Percentiles rank a stretch among this genome's conserved stretches.
phyloP scores from a whole-genome alignment of 2,888 invertebrate species.

The Eupithecia subumbrata region DNA sequence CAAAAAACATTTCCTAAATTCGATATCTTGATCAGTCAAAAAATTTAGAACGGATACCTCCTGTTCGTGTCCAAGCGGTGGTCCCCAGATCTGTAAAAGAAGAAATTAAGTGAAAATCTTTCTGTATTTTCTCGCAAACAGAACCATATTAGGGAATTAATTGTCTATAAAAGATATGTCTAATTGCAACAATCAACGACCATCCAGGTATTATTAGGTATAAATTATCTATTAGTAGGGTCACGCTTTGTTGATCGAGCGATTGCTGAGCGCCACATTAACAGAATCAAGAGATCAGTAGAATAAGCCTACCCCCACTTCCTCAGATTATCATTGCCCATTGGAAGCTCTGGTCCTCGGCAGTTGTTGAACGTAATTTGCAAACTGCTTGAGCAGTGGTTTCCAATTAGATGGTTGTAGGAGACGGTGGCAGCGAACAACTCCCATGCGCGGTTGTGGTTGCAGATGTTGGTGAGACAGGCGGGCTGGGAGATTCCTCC shows the following conservation, averaged over 20 bases:
- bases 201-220: not conserved
- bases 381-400: slow-evolving; percentile 50
- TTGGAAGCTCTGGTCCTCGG: slow-evolving; percentile 52
- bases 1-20: not conserved
- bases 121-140: no score
- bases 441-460: slow-evolving; percentile 69
- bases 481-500: slow-evolving; percentile 75
- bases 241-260: not conserved
- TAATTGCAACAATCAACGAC: not conserved
- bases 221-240: not conserved
- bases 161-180: no score
- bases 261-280: not conserved
- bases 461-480: slow-evolving; percentile 61
- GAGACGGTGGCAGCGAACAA: slow-evolving; percentile 65
- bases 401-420: slow-evolving; percentile 64
- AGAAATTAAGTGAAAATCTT: slow-evolving; percentile 8
- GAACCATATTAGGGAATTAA: not conserved
- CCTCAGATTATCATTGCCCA: slow-evolving; percentile 61
- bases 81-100: slow-evolving; percentile 55
- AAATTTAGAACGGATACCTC: slow-evolving; percentile 48
- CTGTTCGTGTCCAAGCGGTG: slow-evolving; percentile 56
- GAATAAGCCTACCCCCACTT: slow-evolving; percentile 55
- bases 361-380: slow-evolving; percentile 63
- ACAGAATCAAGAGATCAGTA: not conserved
- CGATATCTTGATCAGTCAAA: not conserved